Conservation (phyloP, 2,797 vertebrate species). For the Crenuchus spilurus region DNA sequence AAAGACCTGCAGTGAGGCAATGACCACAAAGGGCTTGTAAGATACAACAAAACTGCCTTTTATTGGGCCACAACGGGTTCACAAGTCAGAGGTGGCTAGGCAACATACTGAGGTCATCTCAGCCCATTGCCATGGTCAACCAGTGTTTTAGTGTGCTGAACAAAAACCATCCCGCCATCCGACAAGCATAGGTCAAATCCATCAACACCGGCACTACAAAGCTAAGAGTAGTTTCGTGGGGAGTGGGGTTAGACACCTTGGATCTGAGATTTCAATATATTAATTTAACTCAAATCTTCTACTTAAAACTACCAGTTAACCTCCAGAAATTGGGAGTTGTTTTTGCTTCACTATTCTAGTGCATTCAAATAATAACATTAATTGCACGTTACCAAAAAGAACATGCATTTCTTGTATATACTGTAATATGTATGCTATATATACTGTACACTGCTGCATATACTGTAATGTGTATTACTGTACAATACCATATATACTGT, state of each 20-base stretch:
- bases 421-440: too few species aligned
- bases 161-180: slow-evolving; percentile 27
- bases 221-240: slow-evolving; percentile 4
- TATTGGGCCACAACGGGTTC: slow-evolving; percentile 27
- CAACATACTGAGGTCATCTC: slow-evolving; percentile 27
- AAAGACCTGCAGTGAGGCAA: slow-evolving; percentile 22
- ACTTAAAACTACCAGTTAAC: neutral
- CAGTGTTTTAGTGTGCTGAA: neutral
- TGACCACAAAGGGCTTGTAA: slow-evolving; percentile 25
- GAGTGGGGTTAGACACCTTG: slow-evolving; percentile 4
- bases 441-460: too few species aligned
- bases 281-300: neutral
- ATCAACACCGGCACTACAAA: slow-evolving; percentile 5
- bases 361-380: too few species aligned
- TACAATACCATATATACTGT: too few species aligned
- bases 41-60: slow-evolving; percentile 38
- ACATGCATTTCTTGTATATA: too few species aligned
- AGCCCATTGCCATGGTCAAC: slow-evolving; percentile 57
- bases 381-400: too few species aligned
- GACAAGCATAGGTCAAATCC: slow-evolving; percentile 31
- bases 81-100: slow-evolving; percentile 36
- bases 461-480: too few species aligned
- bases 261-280: neutral
- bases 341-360: too few species aligned
- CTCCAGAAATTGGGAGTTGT: too few species aligned